A percentile compares a stretch with the other conserved stretches of the same genome.
These are phyloP conservation scores for Ailuropoda melanoleuca DNA, from an alignment of 2,113 vertebrate species.

Conservation along the genomic window DNA sequence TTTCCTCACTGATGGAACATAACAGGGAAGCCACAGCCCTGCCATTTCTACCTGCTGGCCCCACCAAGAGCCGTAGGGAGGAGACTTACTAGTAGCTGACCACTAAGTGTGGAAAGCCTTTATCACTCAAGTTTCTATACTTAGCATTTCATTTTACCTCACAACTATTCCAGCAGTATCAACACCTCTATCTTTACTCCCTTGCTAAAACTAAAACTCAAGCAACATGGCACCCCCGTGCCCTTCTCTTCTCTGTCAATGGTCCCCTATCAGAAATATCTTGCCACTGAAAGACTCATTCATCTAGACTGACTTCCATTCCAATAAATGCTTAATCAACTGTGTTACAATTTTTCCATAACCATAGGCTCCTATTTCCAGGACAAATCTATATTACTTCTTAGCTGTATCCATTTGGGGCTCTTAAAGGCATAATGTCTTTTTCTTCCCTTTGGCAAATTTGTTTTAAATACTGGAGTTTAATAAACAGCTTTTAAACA, in stretches of 20 bases:
- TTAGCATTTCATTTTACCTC: conserved; percentile 40
- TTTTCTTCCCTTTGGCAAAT: conserved; percentile 4
- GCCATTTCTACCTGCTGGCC: conserved; percentile 60
- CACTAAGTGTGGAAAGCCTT: conserved; percentile 14
- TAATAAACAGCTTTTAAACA: conserved; percentile 38
- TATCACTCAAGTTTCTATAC: conserved; percentile 37
- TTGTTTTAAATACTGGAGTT: conserved; percentile 26
- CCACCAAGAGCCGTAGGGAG: neutral
- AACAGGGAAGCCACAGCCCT: neutral
- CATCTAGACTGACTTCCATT: conserved; percentile 43
- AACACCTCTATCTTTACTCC: neutral
- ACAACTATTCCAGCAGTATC: neutral
- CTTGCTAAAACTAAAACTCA: conserved; percentile 42
- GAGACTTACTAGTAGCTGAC: neutral
- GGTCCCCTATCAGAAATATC: conserved; percentile 45
- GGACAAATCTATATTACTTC: conserved; percentile 18
- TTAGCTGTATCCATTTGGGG: neutral
- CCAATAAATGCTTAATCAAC: conserved; percentile 54
- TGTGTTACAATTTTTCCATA: conserved; percentile 36
- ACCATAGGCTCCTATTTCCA: conserved; percentile 27
- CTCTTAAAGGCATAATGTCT: neutral
- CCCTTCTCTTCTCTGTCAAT: neutral
- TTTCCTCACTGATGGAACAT: conserved; percentile 42
- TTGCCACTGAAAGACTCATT: neutral
- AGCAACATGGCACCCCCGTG: neutral